These are phyloP conservation scores for Micromussa lordhowensis DNA, from an alignment of 92 coral and sea anemone species.

Conservation along the genomic window DNA sequence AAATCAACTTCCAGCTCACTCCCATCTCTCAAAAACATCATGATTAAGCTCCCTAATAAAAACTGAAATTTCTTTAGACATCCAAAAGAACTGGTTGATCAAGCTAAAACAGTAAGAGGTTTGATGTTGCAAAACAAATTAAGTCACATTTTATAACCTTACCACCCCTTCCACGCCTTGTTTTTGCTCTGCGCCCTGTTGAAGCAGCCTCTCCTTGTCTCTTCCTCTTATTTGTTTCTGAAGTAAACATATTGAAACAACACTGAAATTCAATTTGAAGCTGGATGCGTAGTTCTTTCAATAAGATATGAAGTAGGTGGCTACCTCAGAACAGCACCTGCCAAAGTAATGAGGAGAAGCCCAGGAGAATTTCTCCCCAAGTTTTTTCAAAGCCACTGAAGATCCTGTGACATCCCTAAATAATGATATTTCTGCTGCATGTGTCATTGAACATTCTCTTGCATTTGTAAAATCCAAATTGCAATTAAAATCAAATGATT, in stretches of 20 bases:
- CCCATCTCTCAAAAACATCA: too few species aligned
- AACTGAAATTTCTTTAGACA: too few species aligned
- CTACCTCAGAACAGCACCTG: too few species aligned
- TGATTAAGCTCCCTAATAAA: background rate
- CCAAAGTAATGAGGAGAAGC: too few species aligned
- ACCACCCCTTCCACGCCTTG: slow-evolving; percentile 18
- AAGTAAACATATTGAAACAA: background rate
- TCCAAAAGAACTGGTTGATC: background rate
- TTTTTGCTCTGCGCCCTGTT: slow-evolving; percentile 23
- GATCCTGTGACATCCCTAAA: background rate
- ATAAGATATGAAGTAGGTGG: too few species aligned
- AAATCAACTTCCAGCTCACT: too few species aligned
- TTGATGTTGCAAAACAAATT: background rate
- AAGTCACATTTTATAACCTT: background rate
- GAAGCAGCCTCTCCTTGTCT: slow-evolving; percentile 8
- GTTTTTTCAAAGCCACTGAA: background rate
- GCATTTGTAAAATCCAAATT: background rate
- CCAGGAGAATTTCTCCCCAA: too few species aligned
- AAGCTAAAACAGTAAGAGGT: background rate
- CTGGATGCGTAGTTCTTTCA: too few species aligned
- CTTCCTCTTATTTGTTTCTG: slow-evolving; percentile 41
- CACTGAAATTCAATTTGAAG: background rate
- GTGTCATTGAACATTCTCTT: background rate
- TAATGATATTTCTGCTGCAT: background rate
- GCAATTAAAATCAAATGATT: background rate